These are phyloP conservation scores for Vulpes lagopus DNA, from an alignment of 2,113 vertebrate species.

Conservation along the genomic window DNA sequence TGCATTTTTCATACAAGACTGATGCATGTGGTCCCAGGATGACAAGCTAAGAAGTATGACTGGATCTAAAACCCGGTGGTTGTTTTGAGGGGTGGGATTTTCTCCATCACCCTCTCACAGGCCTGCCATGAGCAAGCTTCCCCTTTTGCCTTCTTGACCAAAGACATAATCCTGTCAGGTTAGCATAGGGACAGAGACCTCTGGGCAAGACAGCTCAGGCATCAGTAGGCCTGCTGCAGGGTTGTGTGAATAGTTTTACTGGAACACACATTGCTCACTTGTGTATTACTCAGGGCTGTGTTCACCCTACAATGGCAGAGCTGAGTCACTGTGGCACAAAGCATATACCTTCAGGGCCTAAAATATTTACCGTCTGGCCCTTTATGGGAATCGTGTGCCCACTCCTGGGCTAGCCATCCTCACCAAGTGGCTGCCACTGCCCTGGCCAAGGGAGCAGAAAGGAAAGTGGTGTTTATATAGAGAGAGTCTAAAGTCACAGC, in stretches of 20 bases:
- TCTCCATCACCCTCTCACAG: background rate
- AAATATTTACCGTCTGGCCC: background rate
- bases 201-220: background rate
- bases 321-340: background rate
- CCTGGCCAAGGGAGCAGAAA: background rate
- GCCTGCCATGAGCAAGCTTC: background rate
- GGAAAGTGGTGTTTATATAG: background rate
- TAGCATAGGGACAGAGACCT: background rate
- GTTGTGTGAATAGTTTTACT: constrained; percentile 7
- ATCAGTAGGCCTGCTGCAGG: background rate
- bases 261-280: background rate
- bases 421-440: background rate
- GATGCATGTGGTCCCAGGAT: background rate
- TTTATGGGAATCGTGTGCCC: background rate
- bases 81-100: background rate
- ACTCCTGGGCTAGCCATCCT: background rate
- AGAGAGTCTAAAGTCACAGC: background rate
- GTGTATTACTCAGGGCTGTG: background rate
- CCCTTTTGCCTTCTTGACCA: background rate
- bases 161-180: background rate
- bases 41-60: background rate
- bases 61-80: background rate
- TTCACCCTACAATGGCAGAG: background rate
- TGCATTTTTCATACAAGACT: background rate
- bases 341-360: accelerated